Base-by-base conservation (phyloP, 2,888 invertebrate genomes). In the Acanthosepion esculentum region DNA sequence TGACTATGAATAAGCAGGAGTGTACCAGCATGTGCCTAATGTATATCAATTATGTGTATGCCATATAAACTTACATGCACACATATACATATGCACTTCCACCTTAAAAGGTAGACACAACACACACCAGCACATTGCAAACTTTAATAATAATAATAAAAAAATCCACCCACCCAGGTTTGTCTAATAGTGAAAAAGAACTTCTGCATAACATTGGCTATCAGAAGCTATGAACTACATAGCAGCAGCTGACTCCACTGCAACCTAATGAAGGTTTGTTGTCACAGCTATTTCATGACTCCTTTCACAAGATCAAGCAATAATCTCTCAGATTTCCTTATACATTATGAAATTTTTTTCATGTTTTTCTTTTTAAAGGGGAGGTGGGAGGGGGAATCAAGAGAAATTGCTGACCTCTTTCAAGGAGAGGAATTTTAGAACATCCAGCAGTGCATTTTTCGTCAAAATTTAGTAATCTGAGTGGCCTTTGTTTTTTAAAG, bases 361-460 rank as follows among this genome's bases (percentile, higher is more conserved):
- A 26, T 26, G 64, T 78, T 78, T 78, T 78, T 29, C 12, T 12
- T 78, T 59, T 59, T 59, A 29, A 78, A 78, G n/a, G 78, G 78
- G 78, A 78, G n/a, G 78, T 5, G 78, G 8, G 78, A 18, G n/a
- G 15, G 12, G 41, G 41, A 41, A 41, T 41, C n/a, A 78, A 29
- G n/a, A 78, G 78, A 78, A 78, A 78, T 78, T 78, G 78, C 78
- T 5, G 78, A 78, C n/a, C 33, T 78, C 78, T n/a, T 78, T 78
- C n/a, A n/a, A n/a, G 78, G n/a, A 78, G n/a, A 78, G 10, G 33
- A 78, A 10, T 78, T n/a, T 78, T 78, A n/a, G n/a, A 78, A 78
- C n/a, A 78, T 78, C 78, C 78, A 78, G 78, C 78, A 78, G 78
- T 78, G 78, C 78, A 78, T 78, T 78, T 78, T 78, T 78, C 78